These are phyloP conservation scores for Sweltsa coloradensis DNA, from an alignment of 1,140 invertebrate genomes.

Conservation along the genomic window DNA sequence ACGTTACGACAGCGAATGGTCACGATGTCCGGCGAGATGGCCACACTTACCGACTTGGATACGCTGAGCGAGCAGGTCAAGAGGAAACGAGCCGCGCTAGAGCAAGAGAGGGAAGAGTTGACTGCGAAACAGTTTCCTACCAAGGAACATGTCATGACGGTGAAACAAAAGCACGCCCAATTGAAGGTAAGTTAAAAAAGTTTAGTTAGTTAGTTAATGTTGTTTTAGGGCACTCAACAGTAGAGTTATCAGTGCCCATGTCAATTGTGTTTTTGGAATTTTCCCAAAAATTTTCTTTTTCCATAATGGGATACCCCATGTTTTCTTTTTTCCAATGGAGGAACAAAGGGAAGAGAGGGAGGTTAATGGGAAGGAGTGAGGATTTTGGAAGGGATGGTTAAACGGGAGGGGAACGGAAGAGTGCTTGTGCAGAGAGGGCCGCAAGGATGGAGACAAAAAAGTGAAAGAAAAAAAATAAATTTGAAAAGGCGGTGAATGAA, in stretches of 20 bases:
- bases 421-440: too few species aligned
- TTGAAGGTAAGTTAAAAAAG: constrained; percentile 32
- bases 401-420: too few species aligned
- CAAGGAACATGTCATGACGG: constrained; percentile 19
- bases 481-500: too few species aligned
- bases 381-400: too few species aligned
- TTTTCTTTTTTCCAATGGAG: background rate
- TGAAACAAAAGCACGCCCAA: constrained; percentile 24
- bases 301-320: background rate
- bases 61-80: constrained; percentile 31
- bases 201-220: too few species aligned
- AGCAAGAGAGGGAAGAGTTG: constrained; percentile 24
- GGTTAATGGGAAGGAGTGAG: too few species aligned
- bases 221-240: too few species aligned
- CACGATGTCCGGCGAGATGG: constrained; percentile 32
- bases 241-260: too few species aligned
- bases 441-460: too few species aligned
- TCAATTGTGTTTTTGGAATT: too few species aligned
- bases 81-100: constrained; percentile 20
- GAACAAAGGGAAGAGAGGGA: too few species aligned
- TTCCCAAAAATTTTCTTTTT: background rate
- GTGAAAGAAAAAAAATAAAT: too few species aligned
- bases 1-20: constrained; percentile 17
- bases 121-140: constrained; percentile 17
- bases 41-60: constrained; percentile 31